phyloP scores from a whole-genome alignment of 2,113 vertebrate genomes.

The Psophia crepitans region DNA sequence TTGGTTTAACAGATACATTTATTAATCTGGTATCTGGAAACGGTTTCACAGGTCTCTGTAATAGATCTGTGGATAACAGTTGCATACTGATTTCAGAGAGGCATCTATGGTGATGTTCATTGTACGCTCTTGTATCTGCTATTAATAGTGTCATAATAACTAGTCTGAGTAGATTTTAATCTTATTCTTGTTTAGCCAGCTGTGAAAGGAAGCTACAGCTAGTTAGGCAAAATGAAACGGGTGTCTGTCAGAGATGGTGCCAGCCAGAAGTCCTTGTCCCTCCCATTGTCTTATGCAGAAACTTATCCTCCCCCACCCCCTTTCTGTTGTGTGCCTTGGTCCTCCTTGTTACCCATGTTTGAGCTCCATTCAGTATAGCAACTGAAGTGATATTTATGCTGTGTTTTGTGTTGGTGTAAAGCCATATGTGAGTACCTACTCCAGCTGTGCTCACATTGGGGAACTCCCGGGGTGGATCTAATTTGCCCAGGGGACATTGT shows the following conservation, averaged over 20 bases:
- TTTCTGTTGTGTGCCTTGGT: neutral
- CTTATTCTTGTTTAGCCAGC: neutral
- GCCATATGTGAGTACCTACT: neutral
- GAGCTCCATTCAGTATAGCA: neutral
- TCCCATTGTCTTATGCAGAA: neutral
- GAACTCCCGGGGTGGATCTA: neutral
- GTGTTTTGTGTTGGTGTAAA: neutral
- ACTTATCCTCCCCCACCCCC: neutral
- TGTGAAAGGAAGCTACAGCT: neutral
- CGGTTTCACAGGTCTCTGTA: neutral
- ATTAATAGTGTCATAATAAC: neutral
- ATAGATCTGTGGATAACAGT: neutral
- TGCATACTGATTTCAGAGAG: neutral
- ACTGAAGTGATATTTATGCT: neutral
- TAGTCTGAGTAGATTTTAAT: neutral
- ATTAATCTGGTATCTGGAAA: neutral
- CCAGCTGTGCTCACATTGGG: neutral
- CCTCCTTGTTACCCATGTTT: neutral
- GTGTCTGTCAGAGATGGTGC: neutral
- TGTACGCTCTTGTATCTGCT: neutral
- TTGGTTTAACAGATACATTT: neutral
- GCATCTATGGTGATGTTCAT: neutral
- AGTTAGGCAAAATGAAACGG: neutral
- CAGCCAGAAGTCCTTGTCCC: neutral
- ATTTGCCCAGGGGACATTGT: neutral